Evolutionary conservation across 1,140 invertebrate genomes (phyloP).

Genomic region (Temnothorax curvispinosus): DNA sequence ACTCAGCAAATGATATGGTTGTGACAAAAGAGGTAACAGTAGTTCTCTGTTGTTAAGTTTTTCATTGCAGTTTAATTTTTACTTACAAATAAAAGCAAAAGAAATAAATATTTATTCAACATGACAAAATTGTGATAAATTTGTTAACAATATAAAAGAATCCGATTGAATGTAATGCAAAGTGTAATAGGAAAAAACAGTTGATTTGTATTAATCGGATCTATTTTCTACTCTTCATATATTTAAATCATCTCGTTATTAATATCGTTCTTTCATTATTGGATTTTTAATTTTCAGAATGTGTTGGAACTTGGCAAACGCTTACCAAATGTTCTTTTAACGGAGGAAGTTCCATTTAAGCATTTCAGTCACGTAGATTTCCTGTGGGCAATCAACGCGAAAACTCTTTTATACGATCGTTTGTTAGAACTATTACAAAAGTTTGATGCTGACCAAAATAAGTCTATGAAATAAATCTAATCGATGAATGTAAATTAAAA

Average conservation of each 20-base stretch:
- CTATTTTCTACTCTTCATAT: background rate
- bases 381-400: conserved; percentile 76
- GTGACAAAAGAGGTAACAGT: conserved; percentile 76
- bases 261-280: conserved; percentile 75
- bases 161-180: background rate
- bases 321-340: conserved; percentile 71
- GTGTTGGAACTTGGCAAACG: conserved; percentile 57
- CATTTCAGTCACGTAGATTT: conserved; percentile 82
- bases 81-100: background rate
- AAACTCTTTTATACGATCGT: conserved; percentile 74
- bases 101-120: background rate
- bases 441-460: background rate
- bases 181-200: background rate
- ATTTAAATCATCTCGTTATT: background rate
- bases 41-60: background rate
- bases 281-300: conserved; percentile 67
- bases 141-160: background rate
- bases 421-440: conserved; percentile 66
- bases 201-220: background rate
- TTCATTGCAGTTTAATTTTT: background rate
- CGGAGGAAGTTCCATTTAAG: conserved; percentile 71
- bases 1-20: conserved; percentile 89
- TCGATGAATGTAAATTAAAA: background rate
- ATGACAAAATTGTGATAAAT: background rate
- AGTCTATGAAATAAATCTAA: conserved; percentile 11